phyloP scores from a whole-genome alignment of 2,888 invertebrate species.

The Synergus japonicus region DNA sequence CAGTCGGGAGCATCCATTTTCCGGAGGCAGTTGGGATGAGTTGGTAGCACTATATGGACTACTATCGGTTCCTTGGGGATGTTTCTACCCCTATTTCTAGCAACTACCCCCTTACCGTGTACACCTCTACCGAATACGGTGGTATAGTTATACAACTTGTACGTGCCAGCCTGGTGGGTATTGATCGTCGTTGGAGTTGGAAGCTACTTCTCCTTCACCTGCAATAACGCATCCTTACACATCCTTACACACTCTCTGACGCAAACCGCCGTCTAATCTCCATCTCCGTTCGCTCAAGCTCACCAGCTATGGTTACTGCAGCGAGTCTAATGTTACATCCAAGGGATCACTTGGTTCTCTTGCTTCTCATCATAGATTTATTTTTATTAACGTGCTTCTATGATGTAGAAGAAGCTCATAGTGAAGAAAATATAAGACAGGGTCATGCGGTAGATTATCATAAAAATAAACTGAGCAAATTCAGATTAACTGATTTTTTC shows the following conservation, averaged over 20 bases:
- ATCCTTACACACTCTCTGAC: constrained; percentile 57
- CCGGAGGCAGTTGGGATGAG: constrained; percentile 65
- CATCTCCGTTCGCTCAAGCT: constrained; percentile 30
- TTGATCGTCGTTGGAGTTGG: constrained; percentile 70
- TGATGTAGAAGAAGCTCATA: constrained; percentile 14
- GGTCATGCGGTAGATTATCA: not conserved
- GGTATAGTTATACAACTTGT: constrained; percentile 69
- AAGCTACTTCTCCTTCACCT: constrained; percentile 70
- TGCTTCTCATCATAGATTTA: constrained; percentile 16
- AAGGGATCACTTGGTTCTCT: constrained; percentile 4
- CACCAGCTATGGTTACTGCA: constrained; percentile 1
- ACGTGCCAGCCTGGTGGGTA: constrained; percentile 71
- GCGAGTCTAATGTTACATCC: constrained; percentile 25
- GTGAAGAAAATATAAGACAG: not conserved
- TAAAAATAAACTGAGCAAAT: not conserved
- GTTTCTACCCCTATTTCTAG: constrained; percentile 74
- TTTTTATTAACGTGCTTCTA: constrained; percentile 33
- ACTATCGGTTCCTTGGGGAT: constrained; percentile 76
- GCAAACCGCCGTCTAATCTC: constrained; percentile 48
- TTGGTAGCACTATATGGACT: constrained; percentile 69
- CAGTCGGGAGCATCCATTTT: constrained; percentile 67
- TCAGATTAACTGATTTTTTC: too few relatives aligned
- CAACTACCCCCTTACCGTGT: constrained; percentile 69
- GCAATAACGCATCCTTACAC: constrained; percentile 70
- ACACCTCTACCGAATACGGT: constrained; percentile 68